phyloP scores from a whole-genome alignment of 2,888 invertebrate genomes.

The Hirudinaria manillensis region DNA sequence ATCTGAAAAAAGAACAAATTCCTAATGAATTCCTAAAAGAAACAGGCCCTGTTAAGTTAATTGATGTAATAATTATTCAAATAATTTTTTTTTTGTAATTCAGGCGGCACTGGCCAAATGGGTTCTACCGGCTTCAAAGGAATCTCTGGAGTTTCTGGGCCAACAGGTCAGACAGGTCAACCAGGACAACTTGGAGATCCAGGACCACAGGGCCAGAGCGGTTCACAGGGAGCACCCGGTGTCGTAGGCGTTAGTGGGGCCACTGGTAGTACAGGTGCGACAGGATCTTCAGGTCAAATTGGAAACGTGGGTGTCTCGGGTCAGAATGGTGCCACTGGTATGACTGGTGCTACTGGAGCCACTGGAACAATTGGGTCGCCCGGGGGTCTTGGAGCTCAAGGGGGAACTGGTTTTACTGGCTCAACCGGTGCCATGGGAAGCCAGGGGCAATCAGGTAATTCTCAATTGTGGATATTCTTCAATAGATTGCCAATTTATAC shows the following conservation, averaged over 20 bases:
- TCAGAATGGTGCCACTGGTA: constrained; percentile 31
- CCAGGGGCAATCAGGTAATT: constrained; percentile 14
- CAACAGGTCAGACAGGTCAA: constrained; percentile 31
- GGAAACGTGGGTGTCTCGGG: constrained; percentile 30
- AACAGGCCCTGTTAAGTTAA: not conserved
- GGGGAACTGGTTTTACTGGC: not conserved
- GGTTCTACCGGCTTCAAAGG: constrained; percentile 33
- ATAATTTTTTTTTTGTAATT: not conserved
- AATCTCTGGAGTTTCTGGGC: constrained; percentile 33
- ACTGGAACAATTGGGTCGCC: constrained; percentile 32
- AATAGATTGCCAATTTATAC: not conserved
- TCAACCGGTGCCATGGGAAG: not conserved
- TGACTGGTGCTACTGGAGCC: constrained; percentile 33
- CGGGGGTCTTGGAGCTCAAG: constrained; percentile 29
- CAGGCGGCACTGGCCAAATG: constrained; percentile 28
- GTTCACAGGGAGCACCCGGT: constrained; percentile 40
- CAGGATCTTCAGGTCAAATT: constrained; percentile 34
- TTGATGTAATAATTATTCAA: not conserved
- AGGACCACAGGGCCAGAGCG: constrained; percentile 60
- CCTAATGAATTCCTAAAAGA: not conserved
- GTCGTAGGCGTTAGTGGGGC: constrained; percentile 22
- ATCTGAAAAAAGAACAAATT: not conserved
- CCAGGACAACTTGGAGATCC: constrained; percentile 21
- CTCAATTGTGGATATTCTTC: not conserved
- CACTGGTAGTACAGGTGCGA: constrained; percentile 33